These are phyloP conservation scores for Cottus gobio DNA, from an alignment of 2,113 vertebrate genomes.

Conservation along the genomic window DNA sequence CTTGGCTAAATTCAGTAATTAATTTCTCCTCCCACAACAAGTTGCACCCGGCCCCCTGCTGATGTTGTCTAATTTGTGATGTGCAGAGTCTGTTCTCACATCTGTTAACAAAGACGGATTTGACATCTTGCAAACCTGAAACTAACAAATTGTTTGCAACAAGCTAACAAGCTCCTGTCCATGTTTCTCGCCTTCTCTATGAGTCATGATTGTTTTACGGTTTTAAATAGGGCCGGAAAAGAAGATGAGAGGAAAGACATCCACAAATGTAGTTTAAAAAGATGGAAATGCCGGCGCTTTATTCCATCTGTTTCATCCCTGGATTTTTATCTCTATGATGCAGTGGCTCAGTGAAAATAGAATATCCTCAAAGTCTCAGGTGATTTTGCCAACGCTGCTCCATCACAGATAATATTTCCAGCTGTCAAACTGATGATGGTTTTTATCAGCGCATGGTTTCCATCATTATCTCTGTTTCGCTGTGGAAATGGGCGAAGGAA, in stretches of 20 bases:
- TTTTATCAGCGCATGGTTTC: conserved; percentile 25
- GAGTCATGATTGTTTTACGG: conserved; percentile 17
- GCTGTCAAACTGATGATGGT: conserved; percentile 30
- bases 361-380: conserved; percentile 42
- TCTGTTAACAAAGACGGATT: conserved; percentile 57
- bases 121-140: conserved; percentile 57
- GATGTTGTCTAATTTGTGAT: conserved; percentile 53
- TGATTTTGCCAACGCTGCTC: conserved; percentile 28
- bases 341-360: conserved; percentile 21
- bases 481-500: conserved; percentile 9
- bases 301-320: conserved; percentile 38
- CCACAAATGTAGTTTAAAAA: conserved; percentile 20
- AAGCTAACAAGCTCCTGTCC: conserved; percentile 32
- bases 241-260: conserved; percentile 28
- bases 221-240: conserved; percentile 16
- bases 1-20: conserved; percentile 61
- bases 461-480: conserved; percentile 11
- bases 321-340: conserved; percentile 34
- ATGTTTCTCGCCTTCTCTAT: conserved; percentile 15
- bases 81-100: conserved; percentile 39
- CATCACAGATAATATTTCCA: conserved; percentile 27
- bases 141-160: conserved; percentile 34
- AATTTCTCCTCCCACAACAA: conserved; percentile 57
- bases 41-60: conserved; percentile 45
- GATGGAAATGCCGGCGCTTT: conserved; percentile 33